Percentiles rank a stretch among this genome's conserved stretches.
These are phyloP conservation scores for Astyanax mexicanus DNA, from an alignment of 2,797 vertebrate genomes.

Conservation along the genomic window DNA sequence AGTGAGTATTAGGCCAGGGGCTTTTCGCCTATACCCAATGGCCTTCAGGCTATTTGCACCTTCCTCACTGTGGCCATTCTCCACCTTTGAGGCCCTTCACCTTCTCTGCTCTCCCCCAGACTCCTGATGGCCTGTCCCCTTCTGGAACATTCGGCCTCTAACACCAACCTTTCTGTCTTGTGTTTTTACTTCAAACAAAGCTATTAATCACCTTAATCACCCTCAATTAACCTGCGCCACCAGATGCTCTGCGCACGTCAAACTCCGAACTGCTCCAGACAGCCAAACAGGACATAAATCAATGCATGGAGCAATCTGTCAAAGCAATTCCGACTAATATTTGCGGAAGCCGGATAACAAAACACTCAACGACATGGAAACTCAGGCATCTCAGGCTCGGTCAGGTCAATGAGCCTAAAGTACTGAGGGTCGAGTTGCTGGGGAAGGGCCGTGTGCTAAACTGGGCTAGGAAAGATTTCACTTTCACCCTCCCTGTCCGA, in stretches of 20 bases:
- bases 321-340: slow-evolving; percentile 70
- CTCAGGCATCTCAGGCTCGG: slow-evolving; percentile 44
- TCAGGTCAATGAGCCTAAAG: slow-evolving; percentile 32
- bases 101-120: slow-evolving; percentile 38
- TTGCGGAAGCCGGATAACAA: slow-evolving; percentile 70
- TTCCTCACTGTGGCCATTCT: slow-evolving; percentile 27
- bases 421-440: slow-evolving; percentile 23
- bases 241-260: slow-evolving; percentile 77
- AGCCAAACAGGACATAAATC: slow-evolving; percentile 77
- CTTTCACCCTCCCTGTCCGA: slow-evolving; percentile 21
- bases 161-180: slow-evolving; percentile 81
- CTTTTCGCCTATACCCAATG: slow-evolving; percentile 65
- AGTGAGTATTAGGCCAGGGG: slow-evolving; percentile 55
- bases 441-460: slow-evolving; percentile 37
- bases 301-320: slow-evolving; percentile 65
- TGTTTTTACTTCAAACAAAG: slow-evolving; percentile 88
- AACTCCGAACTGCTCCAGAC: slow-evolving; percentile 63
- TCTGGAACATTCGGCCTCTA: slow-evolving; percentile 84
- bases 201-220: slow-evolving; percentile 89
- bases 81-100: slow-evolving; percentile 34
- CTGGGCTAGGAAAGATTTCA: slow-evolving; percentile 50
- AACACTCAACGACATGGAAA: slow-evolving; percentile 69
- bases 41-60: slow-evolving; percentile 51
- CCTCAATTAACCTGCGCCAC: slow-evolving; percentile 82
- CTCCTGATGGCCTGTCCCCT: slow-evolving; percentile 76